Evolutionary conservation across 2,888 invertebrate genomes (phyloP).

Genomic region (Zelleria hepariella): DNA sequence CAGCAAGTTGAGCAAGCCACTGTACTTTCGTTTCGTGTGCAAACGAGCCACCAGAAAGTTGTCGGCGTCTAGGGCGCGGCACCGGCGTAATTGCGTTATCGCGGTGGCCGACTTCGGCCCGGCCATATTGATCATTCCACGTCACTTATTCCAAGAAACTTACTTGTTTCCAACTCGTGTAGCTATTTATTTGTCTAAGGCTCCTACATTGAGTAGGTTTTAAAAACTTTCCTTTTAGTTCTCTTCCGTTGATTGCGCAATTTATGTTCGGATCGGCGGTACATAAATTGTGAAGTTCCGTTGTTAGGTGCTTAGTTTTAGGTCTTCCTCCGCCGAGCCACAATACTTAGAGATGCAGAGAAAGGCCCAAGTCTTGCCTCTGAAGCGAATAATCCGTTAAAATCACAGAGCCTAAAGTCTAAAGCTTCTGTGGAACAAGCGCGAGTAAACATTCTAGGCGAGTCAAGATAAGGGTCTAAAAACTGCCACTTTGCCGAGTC

Average conservation of each 20-base stretch:
- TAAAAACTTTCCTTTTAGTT: slow-evolving; percentile 6
- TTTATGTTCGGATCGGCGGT: background rate
- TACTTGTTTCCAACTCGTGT: slow-evolving; percentile 17
- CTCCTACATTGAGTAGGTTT: background rate
- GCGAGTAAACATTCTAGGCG: background rate
- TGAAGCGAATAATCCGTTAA: background rate
- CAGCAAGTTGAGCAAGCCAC: background rate
- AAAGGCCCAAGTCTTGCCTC: background rate
- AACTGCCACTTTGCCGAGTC: background rate
- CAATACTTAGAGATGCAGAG: background rate
- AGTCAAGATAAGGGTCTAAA: background rate
- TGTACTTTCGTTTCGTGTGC: background rate
- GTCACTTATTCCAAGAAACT: slow-evolving; percentile 40
- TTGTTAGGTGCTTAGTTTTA: background rate
- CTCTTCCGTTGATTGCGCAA: background rate
- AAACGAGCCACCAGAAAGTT: slow-evolving; percentile 26
- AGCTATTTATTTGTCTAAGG: slow-evolving; percentile 7
- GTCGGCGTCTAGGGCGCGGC: slow-evolving; percentile 32
- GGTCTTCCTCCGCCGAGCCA: background rate
- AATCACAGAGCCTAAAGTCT: background rate
- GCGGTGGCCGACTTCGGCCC: slow-evolving; percentile 31
- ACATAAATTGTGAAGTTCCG: slow-evolving; percentile 4
- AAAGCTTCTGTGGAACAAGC: background rate
- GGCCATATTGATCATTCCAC: slow-evolving; percentile 55
- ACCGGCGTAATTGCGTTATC: slow-evolving; percentile 52